Percentiles rank a stretch among this genome's conserved stretches.
These are phyloP conservation scores for Melieria omissa DNA, from an alignment of 2,888 invertebrate genomes.

Conservation along the genomic window DNA sequence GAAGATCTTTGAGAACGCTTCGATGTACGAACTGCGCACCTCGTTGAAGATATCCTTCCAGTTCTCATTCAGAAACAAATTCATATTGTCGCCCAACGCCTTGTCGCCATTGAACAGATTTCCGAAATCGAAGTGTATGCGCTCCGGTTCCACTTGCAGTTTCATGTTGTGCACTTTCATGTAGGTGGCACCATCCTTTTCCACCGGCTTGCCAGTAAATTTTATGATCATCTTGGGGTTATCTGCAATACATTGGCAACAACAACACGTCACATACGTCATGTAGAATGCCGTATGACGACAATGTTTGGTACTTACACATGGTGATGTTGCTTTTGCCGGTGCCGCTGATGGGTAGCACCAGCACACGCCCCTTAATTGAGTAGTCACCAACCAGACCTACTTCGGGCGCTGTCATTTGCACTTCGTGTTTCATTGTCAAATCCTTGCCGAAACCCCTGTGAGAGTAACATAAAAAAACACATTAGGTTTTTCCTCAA, in stretches of 20 bases:
- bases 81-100: conserved; percentile 67
- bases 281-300: background rate
- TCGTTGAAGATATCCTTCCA: conserved; percentile 55
- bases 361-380: conserved; percentile 58
- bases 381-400: conserved; percentile 52
- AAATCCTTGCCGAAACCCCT: conserved; percentile 54
- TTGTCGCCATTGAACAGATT: conserved; percentile 68
- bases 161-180: conserved; percentile 44
- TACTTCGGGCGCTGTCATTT: conserved; percentile 31
- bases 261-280: background rate
- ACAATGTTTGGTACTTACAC: conserved; percentile 40
- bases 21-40: conserved; percentile 42
- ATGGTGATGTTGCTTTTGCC: conserved; percentile 54
- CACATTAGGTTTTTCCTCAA: too few relatives aligned
- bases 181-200: conserved; percentile 43
- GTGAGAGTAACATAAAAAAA: background rate
- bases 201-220: conserved; percentile 40
- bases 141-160: conserved; percentile 35
- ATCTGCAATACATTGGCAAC: conserved; percentile 52
- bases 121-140: conserved; percentile 54
- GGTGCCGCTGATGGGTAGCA: conserved; percentile 59
- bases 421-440: conserved; percentile 44
- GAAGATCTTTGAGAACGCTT: conserved; percentile 59
- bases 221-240: conserved; percentile 41
- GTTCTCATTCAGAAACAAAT: conserved; percentile 68